phyloP scores from a whole-genome alignment of 2,113 vertebrate genomes.

The Picathartes gymnocephalus region DNA sequence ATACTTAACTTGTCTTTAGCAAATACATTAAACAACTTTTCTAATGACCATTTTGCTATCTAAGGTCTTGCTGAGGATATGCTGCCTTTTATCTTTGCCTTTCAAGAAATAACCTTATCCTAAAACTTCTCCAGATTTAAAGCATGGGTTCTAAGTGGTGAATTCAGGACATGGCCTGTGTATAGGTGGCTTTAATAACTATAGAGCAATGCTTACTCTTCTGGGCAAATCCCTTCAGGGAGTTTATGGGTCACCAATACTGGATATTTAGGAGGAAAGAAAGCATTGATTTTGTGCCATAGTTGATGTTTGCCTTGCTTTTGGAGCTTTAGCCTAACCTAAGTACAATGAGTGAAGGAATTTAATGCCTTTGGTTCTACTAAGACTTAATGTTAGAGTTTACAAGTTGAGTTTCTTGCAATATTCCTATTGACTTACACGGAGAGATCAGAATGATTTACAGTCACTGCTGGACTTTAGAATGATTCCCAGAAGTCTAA shows the following conservation, averaged over 20 bases:
- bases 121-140: background rate
- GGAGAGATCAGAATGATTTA: constrained; percentile 58
- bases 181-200: background rate
- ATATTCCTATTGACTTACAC: background rate
- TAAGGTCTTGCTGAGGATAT: background rate
- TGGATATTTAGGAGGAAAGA: background rate
- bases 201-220: background rate
- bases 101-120: background rate
- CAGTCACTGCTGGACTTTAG: constrained; percentile 1
- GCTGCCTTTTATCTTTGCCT: background rate
- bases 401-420: constrained; percentile 4
- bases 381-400: constrained; percentile 28
- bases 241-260: background rate
- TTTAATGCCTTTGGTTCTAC: background rate
- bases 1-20: background rate
- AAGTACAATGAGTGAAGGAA: background rate
- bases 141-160: background rate
- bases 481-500: constrained; percentile 60
- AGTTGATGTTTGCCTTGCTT: background rate
- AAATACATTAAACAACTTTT: background rate
- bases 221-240: background rate
- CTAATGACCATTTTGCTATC: background rate
- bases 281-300: background rate
- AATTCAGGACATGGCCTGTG: background rate
- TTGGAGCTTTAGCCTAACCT: constrained; percentile 1